These are phyloP conservation scores for Brachypterus glaber DNA, from an alignment of 2,888 invertebrate species.

Conservation along the genomic window DNA sequence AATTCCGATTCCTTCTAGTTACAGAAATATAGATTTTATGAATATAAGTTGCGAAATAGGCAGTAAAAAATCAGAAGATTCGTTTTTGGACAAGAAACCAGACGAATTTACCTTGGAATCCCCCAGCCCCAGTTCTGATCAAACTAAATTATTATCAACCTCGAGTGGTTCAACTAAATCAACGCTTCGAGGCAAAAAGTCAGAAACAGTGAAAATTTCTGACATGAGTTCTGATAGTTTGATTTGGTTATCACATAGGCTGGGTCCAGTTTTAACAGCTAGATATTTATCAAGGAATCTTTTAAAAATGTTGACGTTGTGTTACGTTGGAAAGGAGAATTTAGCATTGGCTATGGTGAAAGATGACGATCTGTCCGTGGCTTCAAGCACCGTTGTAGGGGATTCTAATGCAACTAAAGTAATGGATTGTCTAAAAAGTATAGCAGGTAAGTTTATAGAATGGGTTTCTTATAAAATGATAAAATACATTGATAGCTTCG, in stretches of 20 bases:
- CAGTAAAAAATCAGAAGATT: constrained; percentile 48
- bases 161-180: constrained; percentile 13
- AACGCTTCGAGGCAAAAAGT: constrained; percentile 15
- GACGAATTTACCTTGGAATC: constrained; percentile 19
- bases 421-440: constrained; percentile 80
- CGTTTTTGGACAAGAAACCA: constrained; percentile 20
- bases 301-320: constrained; percentile 85
- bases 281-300: constrained; percentile 84
- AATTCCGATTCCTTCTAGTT: constrained; percentile 57
- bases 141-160: constrained; percentile 14
- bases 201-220: constrained; percentile 52
- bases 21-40: constrained; percentile 44
- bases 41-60: constrained; percentile 56
- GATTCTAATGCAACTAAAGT: constrained; percentile 79
- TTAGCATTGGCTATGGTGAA: constrained; percentile 41
- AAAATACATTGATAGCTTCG: too few relatives aligned
- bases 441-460: constrained; percentile 55
- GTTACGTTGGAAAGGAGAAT: constrained; percentile 81
- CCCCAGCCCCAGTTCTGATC: constrained; percentile 11
- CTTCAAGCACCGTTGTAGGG: constrained; percentile 58
- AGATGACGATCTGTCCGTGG: constrained; percentile 50
- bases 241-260: constrained; percentile 84
- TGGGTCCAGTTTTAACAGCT: constrained; percentile 91
- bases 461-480: too few relatives aligned
- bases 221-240: constrained; percentile 82